These are phyloP conservation scores for Sphyrna mokarran DNA, from an alignment of 2,113 vertebrate species.

Conservation along the genomic window DNA sequence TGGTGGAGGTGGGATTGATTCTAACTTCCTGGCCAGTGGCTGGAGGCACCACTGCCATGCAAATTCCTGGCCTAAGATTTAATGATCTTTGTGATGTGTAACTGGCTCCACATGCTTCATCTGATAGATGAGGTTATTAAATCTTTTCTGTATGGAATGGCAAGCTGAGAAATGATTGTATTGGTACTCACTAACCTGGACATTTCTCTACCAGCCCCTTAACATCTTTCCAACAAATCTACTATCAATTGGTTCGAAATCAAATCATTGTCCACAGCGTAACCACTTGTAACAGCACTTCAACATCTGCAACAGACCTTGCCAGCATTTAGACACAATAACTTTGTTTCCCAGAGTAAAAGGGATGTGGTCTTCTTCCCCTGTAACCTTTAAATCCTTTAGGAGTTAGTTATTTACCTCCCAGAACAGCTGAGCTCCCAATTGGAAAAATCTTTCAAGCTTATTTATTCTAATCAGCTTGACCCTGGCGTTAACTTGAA, in stretches of 20 bases:
- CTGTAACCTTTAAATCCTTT: not conserved
- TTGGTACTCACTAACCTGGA: not conserved
- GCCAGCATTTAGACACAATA: not conserved
- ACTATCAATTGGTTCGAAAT: not conserved
- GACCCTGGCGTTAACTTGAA: not conserved
- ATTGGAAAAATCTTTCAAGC: not conserved
- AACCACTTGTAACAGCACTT: not conserved
- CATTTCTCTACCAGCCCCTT: not conserved
- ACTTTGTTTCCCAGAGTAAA: conserved; percentile 3
- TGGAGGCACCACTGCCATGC: too few species aligned
- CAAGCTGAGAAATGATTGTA: not conserved
- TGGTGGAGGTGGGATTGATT: too few species aligned
- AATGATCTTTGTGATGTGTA: not conserved
- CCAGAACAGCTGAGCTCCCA: not conserved
- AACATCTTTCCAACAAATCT: not conserved
- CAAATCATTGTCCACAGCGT: not conserved
- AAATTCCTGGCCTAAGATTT: too few species aligned
- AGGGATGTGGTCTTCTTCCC: not conserved
- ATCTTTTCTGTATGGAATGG: not conserved
- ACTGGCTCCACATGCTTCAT: not conserved
- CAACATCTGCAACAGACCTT: not conserved
- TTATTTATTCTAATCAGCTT: not conserved
- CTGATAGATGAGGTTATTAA: not conserved
- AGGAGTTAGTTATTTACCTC: not conserved
- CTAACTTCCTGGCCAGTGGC: too few species aligned